These are phyloP conservation scores for Helarctos malayanus DNA, from an alignment of 2,797 vertebrate genomes.

Conservation along the genomic window DNA sequence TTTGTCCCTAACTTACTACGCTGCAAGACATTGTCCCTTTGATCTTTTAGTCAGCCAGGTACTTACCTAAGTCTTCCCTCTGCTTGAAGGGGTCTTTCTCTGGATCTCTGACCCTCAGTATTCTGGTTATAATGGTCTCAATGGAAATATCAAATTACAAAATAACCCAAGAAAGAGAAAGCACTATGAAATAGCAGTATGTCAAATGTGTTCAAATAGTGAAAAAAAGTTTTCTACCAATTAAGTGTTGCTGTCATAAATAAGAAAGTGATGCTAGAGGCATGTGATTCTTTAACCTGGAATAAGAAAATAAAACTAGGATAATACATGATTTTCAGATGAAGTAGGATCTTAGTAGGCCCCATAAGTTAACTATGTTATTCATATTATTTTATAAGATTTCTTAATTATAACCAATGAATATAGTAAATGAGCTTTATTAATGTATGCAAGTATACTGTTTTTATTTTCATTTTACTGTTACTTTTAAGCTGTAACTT, in stretches of 20 bases:
- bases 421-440: background rate
- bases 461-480: background rate
- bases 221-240: background rate
- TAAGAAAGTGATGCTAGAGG: background rate
- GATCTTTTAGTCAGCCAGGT: background rate
- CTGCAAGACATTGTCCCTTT: background rate
- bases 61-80: background rate
- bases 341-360: background rate
- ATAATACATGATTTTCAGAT: background rate
- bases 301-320: background rate
- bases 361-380: background rate
- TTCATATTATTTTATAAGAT: background rate
- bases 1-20: background rate
- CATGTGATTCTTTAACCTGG: background rate
- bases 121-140: background rate
- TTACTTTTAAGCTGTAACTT: constrained; percentile 28
- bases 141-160: background rate
- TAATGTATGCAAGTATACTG: background rate
- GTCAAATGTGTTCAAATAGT: background rate
- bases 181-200: background rate
- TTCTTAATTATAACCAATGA: background rate
- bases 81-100: background rate
- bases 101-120: background rate
- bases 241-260: background rate
- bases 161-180: background rate